A percentile compares a stretch with the other conserved stretches of the same genome.
These are phyloP conservation scores for Rhynchophorus ferrugineus DNA, from an alignment of 1,140 invertebrate genomes.

Conservation along the genomic window DNA sequence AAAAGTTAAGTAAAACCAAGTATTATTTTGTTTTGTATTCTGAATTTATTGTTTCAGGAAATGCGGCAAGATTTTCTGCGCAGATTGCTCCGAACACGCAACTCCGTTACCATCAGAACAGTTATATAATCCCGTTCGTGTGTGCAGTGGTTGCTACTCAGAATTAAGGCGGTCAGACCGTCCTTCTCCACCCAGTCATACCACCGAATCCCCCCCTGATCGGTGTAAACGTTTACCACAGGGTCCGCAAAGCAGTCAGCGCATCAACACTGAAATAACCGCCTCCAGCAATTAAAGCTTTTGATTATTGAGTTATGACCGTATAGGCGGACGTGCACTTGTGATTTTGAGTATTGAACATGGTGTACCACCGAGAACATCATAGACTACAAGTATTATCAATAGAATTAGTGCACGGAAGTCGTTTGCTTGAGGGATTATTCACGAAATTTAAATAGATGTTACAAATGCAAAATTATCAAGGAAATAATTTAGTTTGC, in stretches of 20 bases:
- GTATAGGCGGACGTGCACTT: neutral
- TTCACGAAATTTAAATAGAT: neutral
- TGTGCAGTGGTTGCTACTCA: slow-evolving; percentile 60
- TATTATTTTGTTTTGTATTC: no score
- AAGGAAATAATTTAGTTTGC: neutral
- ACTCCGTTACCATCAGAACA: slow-evolving; percentile 73
- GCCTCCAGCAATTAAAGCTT: slow-evolving; percentile 39
- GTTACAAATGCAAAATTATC: neutral
- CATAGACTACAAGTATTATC: no score
- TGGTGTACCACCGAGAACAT: no score
- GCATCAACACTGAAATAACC: slow-evolving; percentile 34
- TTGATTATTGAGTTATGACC: neutral
- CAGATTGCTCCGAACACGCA: slow-evolving; percentile 75
- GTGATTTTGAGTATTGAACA: no score
- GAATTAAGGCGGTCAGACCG: slow-evolving; percentile 36
- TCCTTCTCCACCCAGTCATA: neutral
- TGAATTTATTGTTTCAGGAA: no score
- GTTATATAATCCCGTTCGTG: slow-evolving; percentile 71
- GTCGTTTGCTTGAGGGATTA: neutral
- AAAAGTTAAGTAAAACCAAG: no score
- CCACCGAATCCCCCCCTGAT: slow-evolving; percentile 15
- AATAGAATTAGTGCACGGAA: neutral
- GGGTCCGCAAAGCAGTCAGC: slow-evolving; percentile 6
- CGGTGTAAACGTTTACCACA: slow-evolving; percentile 30
- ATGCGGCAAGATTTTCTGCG: slow-evolving; percentile 80